Conservation (phyloP, 2,888 invertebrate species). For the Sinopyrophorus schimmeli region DNA sequence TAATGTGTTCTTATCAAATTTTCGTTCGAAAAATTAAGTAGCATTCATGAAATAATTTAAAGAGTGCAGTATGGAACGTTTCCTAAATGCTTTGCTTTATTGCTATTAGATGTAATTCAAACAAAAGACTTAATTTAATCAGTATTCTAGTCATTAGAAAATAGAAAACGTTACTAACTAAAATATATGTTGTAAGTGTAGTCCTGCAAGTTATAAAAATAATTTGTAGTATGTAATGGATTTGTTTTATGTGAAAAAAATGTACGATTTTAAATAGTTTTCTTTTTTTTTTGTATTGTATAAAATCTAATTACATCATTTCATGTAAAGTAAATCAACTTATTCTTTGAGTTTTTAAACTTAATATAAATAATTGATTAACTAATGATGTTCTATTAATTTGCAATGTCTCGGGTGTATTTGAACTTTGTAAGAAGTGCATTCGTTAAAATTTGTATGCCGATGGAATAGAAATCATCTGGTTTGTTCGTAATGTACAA, state of each 20-base stretch:
- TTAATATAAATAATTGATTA: no score
- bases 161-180: constrained; percentile 40
- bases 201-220: constrained; percentile 41
- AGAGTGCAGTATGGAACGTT: constrained; percentile 18
- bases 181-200: constrained; percentile 45
- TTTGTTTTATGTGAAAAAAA: constrained; percentile 38
- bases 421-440: no score
- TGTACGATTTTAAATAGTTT: constrained; percentile 10
- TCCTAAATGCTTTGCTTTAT: constrained; percentile 38
- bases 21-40: constrained; percentile 1
- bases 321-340: no score
- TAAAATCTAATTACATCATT: no score
- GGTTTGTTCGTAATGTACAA: no score
- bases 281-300: no score
- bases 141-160: constrained; percentile 49
- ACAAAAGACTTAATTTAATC: constrained; percentile 48
- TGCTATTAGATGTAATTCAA: constrained; percentile 38
- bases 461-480: no score
- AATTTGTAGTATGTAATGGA: constrained; percentile 42
- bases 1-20: neutral
- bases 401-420: no score
- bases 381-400: no score
- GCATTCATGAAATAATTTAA: constrained; percentile 15
- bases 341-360: no score
- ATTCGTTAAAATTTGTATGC: no score